These are phyloP conservation scores for Netelia virgata DNA, from an alignment of 2,888 invertebrate genomes.

Conservation along the genomic window DNA sequence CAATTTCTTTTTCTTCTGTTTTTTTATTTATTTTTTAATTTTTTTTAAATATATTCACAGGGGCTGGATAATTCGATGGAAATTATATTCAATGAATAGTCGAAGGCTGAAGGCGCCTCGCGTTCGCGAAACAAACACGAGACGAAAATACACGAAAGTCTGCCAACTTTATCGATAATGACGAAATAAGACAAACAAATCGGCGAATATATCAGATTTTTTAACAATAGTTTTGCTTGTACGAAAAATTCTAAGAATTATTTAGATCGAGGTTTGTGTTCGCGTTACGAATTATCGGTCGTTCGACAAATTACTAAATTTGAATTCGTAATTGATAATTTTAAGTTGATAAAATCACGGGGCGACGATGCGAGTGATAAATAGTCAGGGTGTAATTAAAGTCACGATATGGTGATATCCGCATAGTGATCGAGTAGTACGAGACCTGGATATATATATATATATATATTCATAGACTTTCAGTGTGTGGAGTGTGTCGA, in stretches of 20 bases:
- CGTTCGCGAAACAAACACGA: not conserved
- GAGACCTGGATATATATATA: not conserved
- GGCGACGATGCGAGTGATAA: no score
- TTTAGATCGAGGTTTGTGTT: no score
- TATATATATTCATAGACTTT: not conserved
- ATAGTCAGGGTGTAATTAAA: no score
- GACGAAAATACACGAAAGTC: no score
- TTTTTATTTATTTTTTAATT: no score
- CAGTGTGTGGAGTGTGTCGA: not conserved
- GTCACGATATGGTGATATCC: not conserved
- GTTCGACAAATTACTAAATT: no score
- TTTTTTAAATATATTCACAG: not conserved
- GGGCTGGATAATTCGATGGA: constrained; percentile 22
- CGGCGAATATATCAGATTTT: no score
- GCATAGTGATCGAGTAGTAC: constrained; percentile 27
- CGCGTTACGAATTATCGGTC: no score
- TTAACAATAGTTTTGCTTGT: not conserved
- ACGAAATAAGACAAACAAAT: not conserved
- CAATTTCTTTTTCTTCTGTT: constrained; percentile 21
- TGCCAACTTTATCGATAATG: not conserved
- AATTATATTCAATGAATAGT: constrained; percentile 34
- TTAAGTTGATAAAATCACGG: no score
- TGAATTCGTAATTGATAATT: no score
- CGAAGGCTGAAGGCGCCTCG: not conserved
- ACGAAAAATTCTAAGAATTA: no score